phyloP scores from a whole-genome alignment of 2,113 vertebrate genomes.

The Scomber japonicus region DNA sequence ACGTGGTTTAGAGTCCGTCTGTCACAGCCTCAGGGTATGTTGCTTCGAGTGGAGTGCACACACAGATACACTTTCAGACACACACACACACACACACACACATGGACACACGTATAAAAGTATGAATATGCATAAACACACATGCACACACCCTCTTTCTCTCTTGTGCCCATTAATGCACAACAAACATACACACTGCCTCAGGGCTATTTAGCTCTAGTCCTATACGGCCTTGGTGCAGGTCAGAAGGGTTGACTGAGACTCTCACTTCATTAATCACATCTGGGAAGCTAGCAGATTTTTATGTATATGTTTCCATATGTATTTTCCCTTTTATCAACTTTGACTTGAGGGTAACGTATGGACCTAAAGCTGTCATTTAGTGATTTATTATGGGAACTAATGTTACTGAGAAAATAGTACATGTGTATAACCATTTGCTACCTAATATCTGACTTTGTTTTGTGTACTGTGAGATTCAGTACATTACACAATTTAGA shows the following conservation, averaged over 20 bases:
- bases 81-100: not conserved
- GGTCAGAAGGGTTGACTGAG: conserved; percentile 70
- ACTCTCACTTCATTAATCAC: conserved; percentile 76
- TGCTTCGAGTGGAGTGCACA: conserved; percentile 43
- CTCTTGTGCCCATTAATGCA: conserved; percentile 64
- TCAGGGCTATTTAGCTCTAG: conserved; percentile 49
- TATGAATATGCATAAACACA: conserved; percentile 55
- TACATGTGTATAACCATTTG: not conserved
- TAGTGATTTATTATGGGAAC: conserved; percentile 17
- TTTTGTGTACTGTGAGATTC: not conserved
- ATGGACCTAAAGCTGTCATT: conserved; percentile 36
- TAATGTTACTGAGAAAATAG: conserved; percentile 26
- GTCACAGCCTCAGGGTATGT: conserved; percentile 74
- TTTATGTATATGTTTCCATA: conserved; percentile 61
- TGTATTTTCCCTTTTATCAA: conserved; percentile 61
- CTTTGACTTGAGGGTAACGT: conserved; percentile 55
- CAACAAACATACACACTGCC: conserved; percentile 61
- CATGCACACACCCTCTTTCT: conserved; percentile 46
- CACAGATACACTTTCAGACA: conserved; percentile 21
- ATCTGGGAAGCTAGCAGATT: conserved; percentile 60
- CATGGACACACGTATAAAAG: not conserved
- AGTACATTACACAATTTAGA: not conserved
- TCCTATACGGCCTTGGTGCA: conserved; percentile 62
- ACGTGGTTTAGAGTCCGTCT: conserved; percentile 80
- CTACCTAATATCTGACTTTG: not conserved